A percentile compares a stretch with the other conserved stretches of the same genome.
Evolutionary conservation across 2,797 vertebrate species (phyloP).

Genomic region (Saxicola maurus): DNA sequence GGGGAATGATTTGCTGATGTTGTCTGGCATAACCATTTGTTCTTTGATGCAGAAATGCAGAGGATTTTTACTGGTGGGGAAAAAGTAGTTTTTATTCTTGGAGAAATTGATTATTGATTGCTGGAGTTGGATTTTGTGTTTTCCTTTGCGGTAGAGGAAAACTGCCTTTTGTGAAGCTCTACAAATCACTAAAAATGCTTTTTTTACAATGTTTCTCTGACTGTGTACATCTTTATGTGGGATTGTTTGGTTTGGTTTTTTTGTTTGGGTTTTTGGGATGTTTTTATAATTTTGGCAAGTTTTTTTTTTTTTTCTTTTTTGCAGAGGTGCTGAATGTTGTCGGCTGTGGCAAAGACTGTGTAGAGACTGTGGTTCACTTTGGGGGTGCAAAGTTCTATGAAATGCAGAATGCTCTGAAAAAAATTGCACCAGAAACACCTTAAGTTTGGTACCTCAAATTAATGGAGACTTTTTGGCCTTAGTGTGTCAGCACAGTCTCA

Average conservation of each 20-base stretch:
- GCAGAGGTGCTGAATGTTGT: background rate
- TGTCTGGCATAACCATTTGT: background rate
- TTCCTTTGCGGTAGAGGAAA: background rate
- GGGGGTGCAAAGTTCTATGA: background rate
- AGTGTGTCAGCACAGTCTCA: background rate
- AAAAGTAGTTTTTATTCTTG: background rate
- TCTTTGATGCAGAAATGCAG: background rate
- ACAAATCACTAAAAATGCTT: background rate
- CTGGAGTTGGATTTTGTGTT: background rate
- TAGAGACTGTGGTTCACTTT: background rate
- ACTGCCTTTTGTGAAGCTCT: background rate
- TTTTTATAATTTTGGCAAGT: accelerated
- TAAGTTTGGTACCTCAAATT: background rate
- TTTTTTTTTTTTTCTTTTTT: background rate
- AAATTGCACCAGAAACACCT: background rate
- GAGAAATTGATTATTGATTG: background rate
- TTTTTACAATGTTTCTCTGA: background rate
- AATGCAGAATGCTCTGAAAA: background rate
- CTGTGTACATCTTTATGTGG: background rate
- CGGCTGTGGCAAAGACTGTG: background rate
- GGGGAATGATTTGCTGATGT: background rate
- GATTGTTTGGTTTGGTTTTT: too few relatives aligned
- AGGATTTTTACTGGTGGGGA: background rate
- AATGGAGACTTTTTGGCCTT: background rate
- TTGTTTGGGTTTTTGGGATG: background rate